A percentile compares a stretch with the other conserved stretches of the same genome.
Conservation (phyloP, 2,888 invertebrate species). For the Nineta flava region DNA sequence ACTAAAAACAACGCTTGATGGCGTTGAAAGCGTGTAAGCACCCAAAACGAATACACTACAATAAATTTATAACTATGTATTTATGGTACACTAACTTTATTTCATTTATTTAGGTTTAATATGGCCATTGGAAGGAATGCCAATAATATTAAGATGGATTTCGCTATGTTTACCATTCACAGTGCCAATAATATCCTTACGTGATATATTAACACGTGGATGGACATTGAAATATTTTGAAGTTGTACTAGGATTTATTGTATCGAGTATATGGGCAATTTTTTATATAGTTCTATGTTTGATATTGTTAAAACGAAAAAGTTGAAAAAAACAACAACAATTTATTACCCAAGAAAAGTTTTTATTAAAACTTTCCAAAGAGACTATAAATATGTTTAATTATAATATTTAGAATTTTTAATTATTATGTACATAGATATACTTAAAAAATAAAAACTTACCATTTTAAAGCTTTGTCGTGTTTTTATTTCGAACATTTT, state of each 20-base stretch:
- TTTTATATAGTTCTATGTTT: not conserved
- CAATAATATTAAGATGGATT: conserved; percentile 22
- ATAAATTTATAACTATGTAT: not conserved
- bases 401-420: no score
- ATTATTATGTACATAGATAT: no score
- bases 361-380: no score
- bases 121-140: conserved; percentile 57
- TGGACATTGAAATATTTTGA: conserved; percentile 42
- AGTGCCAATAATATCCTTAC: conserved; percentile 51
- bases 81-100: no score
- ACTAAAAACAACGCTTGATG: no score
- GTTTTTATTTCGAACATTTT: no score
- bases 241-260: conserved; percentile 56
- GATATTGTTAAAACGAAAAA: not conserved
- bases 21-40: no score
- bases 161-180: conserved; percentile 51
- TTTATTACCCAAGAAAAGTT: no score
- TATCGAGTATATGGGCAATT: conserved; percentile 38
- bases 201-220: conserved; percentile 57
- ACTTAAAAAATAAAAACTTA: no score
- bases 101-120: conserved; percentile 30
- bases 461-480: no score
- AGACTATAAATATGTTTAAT: no score
- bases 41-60: no score
- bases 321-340: not conserved